Evolutionary conservation across 2,888 invertebrate species (phyloP).

Genomic region (Aspidiotus destructor): DNA sequence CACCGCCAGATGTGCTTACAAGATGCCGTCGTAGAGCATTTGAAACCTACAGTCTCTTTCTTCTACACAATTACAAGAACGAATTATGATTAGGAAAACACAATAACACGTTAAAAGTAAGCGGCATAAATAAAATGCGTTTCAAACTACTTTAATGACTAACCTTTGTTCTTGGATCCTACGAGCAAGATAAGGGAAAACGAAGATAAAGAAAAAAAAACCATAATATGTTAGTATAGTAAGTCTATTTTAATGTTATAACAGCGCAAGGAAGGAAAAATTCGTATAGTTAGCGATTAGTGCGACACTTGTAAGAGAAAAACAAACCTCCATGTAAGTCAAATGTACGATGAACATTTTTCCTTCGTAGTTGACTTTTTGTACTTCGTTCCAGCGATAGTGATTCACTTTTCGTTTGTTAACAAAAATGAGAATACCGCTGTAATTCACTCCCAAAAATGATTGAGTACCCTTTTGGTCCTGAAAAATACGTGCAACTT

Average conservation of each 20-base stretch:
- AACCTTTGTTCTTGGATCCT: conserved; percentile 49
- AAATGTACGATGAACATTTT: conserved; percentile 96
- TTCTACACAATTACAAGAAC: conserved; percentile 53
- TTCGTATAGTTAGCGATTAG: neutral
- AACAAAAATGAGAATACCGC: conserved; percentile 90
- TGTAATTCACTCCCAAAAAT: conserved; percentile 89
- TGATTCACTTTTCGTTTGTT: conserved; percentile 86
- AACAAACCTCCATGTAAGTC: conserved; percentile 74
- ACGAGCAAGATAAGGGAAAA: conserved; percentile 31
- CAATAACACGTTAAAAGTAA: neutral
- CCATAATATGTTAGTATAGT: conserved; percentile 14
- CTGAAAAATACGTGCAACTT: conserved; percentile 45
- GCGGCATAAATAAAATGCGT: neutral
- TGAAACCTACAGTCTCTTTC: conserved; percentile 89
- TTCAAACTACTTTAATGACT: conserved; percentile 34
- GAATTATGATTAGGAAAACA: neutral
- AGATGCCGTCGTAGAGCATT: conserved; percentile 82
- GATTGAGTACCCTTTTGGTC: conserved; percentile 86
- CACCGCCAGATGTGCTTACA: conserved; percentile 96
- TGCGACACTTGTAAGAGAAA: neutral
- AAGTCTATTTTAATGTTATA: conserved; percentile 8
- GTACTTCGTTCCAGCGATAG: conserved; percentile 91
- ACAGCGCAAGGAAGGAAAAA: conserved; percentile 13
- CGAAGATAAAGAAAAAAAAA: conserved; percentile 25
- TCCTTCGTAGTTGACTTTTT: conserved; percentile 93